These are phyloP conservation scores for Propithecus coquereli DNA, from an alignment of 2,113 vertebrate species.

Conservation along the genomic window DNA sequence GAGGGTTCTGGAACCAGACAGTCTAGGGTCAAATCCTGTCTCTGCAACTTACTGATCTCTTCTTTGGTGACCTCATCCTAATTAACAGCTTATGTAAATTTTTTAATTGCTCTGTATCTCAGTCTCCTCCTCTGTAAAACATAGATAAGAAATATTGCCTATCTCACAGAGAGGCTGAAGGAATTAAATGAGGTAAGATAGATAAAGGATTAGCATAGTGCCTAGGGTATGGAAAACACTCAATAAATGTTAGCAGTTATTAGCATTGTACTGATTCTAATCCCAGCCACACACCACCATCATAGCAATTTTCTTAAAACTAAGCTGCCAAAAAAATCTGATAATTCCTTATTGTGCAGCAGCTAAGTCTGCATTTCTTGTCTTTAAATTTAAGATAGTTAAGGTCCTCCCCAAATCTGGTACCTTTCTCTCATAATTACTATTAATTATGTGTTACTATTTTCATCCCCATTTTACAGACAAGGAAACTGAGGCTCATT, in stretches of 20 bases:
- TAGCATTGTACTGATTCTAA: background rate
- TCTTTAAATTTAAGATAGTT: background rate
- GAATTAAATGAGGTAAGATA: background rate
- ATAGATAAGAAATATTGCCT: background rate
- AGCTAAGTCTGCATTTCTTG: background rate
- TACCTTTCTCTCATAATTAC: background rate
- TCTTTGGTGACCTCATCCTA: slow-evolving; percentile 34
- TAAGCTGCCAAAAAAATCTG: background rate
- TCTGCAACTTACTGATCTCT: background rate
- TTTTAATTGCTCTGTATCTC: background rate
- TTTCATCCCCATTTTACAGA: background rate
- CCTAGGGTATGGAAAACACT: background rate
- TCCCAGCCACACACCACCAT: background rate
- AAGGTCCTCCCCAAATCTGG: background rate
- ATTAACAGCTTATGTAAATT: background rate
- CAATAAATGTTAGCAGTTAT: background rate
- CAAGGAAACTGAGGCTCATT: background rate
- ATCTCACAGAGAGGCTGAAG: background rate
- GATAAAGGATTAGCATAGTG: background rate
- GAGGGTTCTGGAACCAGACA: background rate
- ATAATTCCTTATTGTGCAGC: background rate
- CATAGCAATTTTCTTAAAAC: background rate
- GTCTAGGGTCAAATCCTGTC: slow-evolving; percentile 1
- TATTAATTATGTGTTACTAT: background rate
- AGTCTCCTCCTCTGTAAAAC: slow-evolving; percentile 17